Evolutionary conservation across 1,140 invertebrate genomes (phyloP), one percentile per base, ranked within the genome.

Genomic region (Lordiphosa collinella): DNA sequence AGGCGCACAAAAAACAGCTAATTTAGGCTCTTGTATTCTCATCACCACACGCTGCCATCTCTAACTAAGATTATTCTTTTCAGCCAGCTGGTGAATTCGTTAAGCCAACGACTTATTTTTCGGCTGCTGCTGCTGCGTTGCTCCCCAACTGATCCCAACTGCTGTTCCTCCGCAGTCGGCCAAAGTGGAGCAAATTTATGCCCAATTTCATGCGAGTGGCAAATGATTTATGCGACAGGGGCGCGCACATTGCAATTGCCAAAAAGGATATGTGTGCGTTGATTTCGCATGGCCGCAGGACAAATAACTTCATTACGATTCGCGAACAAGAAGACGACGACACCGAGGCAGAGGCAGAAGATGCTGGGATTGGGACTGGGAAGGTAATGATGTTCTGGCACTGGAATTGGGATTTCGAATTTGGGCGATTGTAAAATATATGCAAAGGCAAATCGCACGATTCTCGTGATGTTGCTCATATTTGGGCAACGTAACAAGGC

Each of bases 141-240:
- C 16, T 18, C 16, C 16, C 16, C 16, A 18, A 18, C 16, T 18
- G 16, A 18, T 18, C 16, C 16, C 16, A 18, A 18, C 40, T 44
- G 29, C 10, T 32, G 22, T 12, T 46, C 29, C 22, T 46, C n/a
- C 12, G 29, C 25, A 22, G 16, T 22, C 22, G 9, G 53, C 62
- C 78, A 84, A 84, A 84, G 78, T 84, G 78, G 78, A 84, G 78
- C 78, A 84, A 84, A 84, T 84, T 84, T 84, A 84, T 84, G 78
- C 78, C 72, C 78, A 84, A 84, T 84, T 84, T 84, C 78, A 84
- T 84, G 78, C 78, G 78, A 84, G 68, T 84, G 72, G 72, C 72
- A 78, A 84, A 84, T 84, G 78, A 84, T 84, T 84, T 84, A 84
- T 84, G 78, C 78, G 78, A 84, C 78, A 84, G 78, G 67, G 62